A percentile compares a stretch with the other conserved stretches of the same genome.
Conservation (phyloP, 2,888 invertebrate genomes). For the Trisateles emortualis region DNA sequence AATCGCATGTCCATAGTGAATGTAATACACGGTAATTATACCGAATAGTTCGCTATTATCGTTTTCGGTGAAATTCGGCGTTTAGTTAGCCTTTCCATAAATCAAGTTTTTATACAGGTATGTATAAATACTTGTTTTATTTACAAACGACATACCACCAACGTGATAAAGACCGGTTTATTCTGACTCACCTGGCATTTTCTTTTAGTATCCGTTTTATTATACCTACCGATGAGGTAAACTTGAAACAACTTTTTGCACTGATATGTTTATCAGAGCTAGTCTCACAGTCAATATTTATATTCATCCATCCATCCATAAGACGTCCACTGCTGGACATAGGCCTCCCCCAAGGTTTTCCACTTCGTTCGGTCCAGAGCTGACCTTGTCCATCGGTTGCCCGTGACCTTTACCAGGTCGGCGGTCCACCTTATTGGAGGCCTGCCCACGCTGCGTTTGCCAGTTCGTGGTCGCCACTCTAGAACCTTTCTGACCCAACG, state of each 20-base stretch:
- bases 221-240: not conserved
- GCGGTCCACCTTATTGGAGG: too few relatives aligned
- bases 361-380: too few relatives aligned
- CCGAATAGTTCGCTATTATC: constrained; percentile 29
- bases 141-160: constrained; percentile 25
- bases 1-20: constrained; percentile 35
- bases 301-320: too few relatives aligned
- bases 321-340: too few relatives aligned
- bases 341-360: too few relatives aligned
- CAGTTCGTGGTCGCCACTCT: too few relatives aligned
- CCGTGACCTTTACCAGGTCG: too few relatives aligned
- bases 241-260: not conserved
- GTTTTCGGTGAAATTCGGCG: constrained; percentile 33
- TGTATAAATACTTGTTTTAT: constrained; percentile 33
- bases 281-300: too few relatives aligned
- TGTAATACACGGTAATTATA: constrained; percentile 40
- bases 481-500: too few relatives aligned
- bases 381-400: too few relatives aligned
- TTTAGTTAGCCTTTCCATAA: constrained; percentile 25
- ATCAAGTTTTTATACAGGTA: constrained; percentile 23
- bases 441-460: too few relatives aligned
- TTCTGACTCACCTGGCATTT: constrained; percentile 33
- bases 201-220: constrained; percentile 11
- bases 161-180: constrained; percentile 40
- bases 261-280: not conserved